A percentile compares a stretch with the other conserved stretches of the same genome.
Conservation (phyloP, 2,888 invertebrate genomes). For the Stomorhina lunata region DNA sequence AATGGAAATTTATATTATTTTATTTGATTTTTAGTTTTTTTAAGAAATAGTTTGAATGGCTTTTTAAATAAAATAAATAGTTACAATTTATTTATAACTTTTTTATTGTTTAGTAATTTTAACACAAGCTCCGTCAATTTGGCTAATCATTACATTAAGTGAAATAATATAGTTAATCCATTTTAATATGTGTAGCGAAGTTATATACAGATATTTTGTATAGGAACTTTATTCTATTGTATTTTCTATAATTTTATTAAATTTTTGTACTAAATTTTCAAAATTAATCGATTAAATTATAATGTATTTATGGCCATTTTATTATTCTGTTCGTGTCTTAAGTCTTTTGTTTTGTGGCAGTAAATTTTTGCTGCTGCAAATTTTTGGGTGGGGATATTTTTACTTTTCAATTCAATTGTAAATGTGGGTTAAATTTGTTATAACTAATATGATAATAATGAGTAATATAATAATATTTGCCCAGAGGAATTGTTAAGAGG, state of each 20-base stretch:
- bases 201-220: too few species aligned
- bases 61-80: too few species aligned
- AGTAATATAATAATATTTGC: neutral
- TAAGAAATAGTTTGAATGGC: too few species aligned
- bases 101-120: too few species aligned
- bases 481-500: neutral
- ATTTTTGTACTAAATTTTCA: neutral
- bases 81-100: too few species aligned
- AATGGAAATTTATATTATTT: too few species aligned
- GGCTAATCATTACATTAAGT: too few species aligned
- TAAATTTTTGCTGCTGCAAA: neutral
- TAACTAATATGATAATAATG: neutral
- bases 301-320: neutral
- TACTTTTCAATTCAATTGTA: neutral
- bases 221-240: neutral
- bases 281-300: neutral
- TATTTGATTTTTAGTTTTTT: too few species aligned
- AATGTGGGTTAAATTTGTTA: neutral
- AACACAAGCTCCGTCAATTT: too few species aligned
- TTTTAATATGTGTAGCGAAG: too few species aligned
- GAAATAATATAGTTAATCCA: too few species aligned
- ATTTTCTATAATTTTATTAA: neutral
- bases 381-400: constrained; percentile 1
- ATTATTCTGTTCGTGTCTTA: constrained; percentile 24
- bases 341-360: constrained; percentile 35